Evolutionary conservation across 1,140 invertebrate species (phyloP).

Genomic region (Ceratosolen solmsi): DNA sequence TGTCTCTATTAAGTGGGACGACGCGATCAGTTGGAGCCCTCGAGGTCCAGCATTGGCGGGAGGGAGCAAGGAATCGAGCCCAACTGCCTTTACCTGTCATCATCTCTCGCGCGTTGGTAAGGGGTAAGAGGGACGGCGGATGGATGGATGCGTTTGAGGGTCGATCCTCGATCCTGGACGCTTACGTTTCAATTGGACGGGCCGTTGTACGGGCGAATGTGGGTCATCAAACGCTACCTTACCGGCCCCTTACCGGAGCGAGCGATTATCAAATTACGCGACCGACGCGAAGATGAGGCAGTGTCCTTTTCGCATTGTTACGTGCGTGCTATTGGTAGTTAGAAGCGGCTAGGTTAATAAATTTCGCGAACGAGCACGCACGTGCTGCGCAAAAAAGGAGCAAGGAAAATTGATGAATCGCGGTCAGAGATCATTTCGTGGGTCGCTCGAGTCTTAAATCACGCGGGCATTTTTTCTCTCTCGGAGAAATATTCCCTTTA

Average conservation of each 20-base stretch:
- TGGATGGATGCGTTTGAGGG: background rate
- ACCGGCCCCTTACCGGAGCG: too few species aligned
- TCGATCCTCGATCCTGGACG: background rate
- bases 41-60: too few species aligned
- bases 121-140: too few species aligned
- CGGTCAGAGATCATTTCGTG: constrained; percentile 50
- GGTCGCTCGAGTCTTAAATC: constrained; percentile 47
- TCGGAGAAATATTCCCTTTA: constrained; percentile 23
- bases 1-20: too few species aligned
- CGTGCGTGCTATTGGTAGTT: too few species aligned
- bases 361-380: constrained; percentile 30
- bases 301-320: constrained; percentile 41
- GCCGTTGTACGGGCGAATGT: too few species aligned
- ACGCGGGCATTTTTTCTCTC: constrained; percentile 17
- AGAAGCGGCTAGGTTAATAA: constrained; percentile 34
- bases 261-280: constrained; percentile 7
- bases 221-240: too few species aligned
- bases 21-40: too few species aligned
- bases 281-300: constrained; percentile 17
- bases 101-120: too few species aligned
- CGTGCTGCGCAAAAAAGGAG: background rate
- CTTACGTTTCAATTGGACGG: background rate
- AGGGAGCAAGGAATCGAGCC: too few species aligned
- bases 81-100: too few species aligned
- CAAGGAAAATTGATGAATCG: constrained; percentile 49